Conservation (phyloP, 64 coral and sea anemone species). For the Actinia equina region DNA sequence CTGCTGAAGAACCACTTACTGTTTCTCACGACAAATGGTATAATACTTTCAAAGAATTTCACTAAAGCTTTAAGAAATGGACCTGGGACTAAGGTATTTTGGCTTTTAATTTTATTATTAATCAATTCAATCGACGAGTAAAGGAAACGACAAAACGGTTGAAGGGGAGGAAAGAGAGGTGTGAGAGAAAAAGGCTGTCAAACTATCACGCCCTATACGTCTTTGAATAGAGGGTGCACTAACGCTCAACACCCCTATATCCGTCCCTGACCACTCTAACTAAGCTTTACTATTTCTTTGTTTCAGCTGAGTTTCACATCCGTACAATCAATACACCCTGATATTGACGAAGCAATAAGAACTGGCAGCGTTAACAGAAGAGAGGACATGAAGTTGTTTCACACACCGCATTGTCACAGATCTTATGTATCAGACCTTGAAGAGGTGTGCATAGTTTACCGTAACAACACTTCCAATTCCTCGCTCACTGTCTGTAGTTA, state of each 20-base stretch:
- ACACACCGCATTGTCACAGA: constrained; percentile 32
- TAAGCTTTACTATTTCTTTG: not conserved
- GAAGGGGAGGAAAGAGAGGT: too few relatives aligned
- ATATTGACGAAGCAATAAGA: constrained; percentile 38
- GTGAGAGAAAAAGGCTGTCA: too few relatives aligned
- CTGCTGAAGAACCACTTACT: constrained; percentile 33
- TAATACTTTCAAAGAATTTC: constrained; percentile 23
- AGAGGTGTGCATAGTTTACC: constrained; percentile 29
- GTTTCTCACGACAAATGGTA: constrained; percentile 45
- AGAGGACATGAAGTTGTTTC: constrained; percentile 25
- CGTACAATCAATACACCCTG: not conserved
- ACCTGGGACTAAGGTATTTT: constrained; percentile 39
- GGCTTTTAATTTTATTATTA: not conserved
- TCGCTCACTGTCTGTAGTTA: constrained; percentile 12
- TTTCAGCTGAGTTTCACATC: not conserved
- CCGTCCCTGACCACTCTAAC: not conserved
- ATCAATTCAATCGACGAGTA: too few relatives aligned
- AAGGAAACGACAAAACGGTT: too few relatives aligned
- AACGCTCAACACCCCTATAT: too few relatives aligned
- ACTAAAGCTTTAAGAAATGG: constrained; percentile 10
- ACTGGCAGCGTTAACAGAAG: not conserved
- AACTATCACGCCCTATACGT: not conserved
- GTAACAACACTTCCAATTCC: not conserved
- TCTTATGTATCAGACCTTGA: constrained; percentile 4
- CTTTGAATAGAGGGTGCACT: too few relatives aligned